Conservation (phyloP, 2,888 invertebrate species). For the Pyrocoelia pectoralis region DNA sequence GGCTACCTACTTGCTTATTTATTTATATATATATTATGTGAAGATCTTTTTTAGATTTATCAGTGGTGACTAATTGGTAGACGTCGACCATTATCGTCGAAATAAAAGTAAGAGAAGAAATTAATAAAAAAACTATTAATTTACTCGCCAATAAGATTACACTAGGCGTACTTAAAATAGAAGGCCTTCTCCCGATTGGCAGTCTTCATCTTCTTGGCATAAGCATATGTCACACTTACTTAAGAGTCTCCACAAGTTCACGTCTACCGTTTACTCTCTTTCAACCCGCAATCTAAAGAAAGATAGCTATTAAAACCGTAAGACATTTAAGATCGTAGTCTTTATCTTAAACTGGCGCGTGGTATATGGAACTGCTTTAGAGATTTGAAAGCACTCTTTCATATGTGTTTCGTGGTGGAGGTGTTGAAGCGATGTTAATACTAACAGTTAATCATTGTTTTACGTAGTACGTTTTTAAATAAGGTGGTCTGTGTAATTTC, state of each 20-base stretch:
- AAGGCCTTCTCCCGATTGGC: constrained; percentile 30
- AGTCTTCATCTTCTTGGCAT: constrained; percentile 36
- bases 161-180: constrained; percentile 35
- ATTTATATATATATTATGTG: too few species aligned
- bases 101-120: constrained; percentile 28
- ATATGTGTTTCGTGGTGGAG: constrained; percentile 50
- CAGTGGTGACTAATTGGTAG: constrained; percentile 9
- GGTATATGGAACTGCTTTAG: constrained; percentile 48
- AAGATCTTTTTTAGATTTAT: not conserved
- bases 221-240: constrained; percentile 25
- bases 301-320: constrained; percentile 18
- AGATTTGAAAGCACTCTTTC: constrained; percentile 55
- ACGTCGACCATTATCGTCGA: constrained; percentile 19
- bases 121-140: constrained; percentile 16
- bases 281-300: constrained; percentile 10
- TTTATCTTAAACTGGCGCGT: constrained; percentile 39
- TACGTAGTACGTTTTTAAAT: constrained; percentile 39
- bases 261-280: constrained; percentile 6
- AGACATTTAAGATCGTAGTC: constrained; percentile 19
- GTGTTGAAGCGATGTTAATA: constrained; percentile 48
- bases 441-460: constrained; percentile 47
- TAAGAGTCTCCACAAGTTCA: not conserved
- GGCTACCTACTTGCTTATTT: too few species aligned
- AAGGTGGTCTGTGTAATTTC: constrained; percentile 42
- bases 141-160: constrained; percentile 25